These are phyloP conservation scores for Prolemur simus DNA, from an alignment of 2,113 vertebrate species.

Conservation along the genomic window DNA sequence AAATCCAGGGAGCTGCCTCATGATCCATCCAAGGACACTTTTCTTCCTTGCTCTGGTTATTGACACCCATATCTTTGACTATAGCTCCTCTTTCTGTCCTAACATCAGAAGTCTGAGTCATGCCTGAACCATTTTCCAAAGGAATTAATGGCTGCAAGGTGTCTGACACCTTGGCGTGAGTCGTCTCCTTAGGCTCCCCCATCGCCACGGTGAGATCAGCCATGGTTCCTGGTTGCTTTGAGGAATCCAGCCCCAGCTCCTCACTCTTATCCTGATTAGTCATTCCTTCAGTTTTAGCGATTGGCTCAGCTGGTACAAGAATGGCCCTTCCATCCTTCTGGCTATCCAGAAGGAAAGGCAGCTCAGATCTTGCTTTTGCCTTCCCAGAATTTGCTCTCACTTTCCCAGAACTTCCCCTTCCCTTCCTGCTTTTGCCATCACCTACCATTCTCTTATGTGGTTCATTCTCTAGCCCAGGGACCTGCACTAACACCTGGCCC, in stretches of 20 bases:
- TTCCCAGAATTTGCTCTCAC: constrained; percentile 68
- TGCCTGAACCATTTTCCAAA: neutral
- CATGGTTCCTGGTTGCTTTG: accelerated
- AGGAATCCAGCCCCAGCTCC: neutral
- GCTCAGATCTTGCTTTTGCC: constrained; percentile 59
- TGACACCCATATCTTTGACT: accelerated
- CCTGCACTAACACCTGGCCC: neutral
- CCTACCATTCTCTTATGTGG: constrained; percentile 66
- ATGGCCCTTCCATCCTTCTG: accelerated
- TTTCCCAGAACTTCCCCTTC: constrained; percentile 52
- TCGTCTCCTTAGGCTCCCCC: accelerated
- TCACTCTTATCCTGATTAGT: neutral
- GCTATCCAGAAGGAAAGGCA: neutral
- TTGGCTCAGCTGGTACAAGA: accelerated
- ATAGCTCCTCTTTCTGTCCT: neutral
- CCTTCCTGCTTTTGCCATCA: constrained; percentile 76
- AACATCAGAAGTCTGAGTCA: neutral
- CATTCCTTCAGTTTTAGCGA: accelerated
- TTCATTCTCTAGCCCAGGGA: constrained; percentile 43
- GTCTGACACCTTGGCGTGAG: neutral
- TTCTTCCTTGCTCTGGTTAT: constrained; percentile 10
- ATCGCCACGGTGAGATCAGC: accelerated
- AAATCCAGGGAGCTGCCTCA: neutral
- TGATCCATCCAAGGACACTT: neutral
- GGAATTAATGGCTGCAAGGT: neutral